Conservation (phyloP, 2,797 vertebrate species). For the Rhynchonycteris naso region DNA sequence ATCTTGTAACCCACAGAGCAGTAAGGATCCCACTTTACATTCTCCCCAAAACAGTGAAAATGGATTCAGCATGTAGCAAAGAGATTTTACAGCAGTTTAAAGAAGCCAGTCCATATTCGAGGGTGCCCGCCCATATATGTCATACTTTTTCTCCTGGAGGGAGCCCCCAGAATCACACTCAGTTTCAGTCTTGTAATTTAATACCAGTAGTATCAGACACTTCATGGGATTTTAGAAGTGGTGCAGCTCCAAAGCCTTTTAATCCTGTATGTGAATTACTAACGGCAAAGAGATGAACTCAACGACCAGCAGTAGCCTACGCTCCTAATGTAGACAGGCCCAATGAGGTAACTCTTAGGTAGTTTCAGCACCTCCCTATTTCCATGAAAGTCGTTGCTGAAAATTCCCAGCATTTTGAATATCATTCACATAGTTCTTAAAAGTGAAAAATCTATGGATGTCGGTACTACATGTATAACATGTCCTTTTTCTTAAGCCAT, state of each 20-base stretch:
- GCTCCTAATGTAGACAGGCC: background rate
- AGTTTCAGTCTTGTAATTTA: background rate
- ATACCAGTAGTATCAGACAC: background rate
- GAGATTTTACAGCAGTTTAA: background rate
- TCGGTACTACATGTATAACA: background rate
- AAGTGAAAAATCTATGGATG: constrained; percentile 72
- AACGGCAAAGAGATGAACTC: background rate
- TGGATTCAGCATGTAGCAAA: background rate
- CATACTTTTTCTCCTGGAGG: background rate
- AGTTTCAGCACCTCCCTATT: constrained; percentile 50
- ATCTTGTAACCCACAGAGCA: constrained; percentile 2
- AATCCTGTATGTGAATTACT: background rate
- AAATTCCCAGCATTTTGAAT: constrained; percentile 18
- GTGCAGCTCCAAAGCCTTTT: background rate
- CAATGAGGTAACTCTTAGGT: constrained; percentile 29
- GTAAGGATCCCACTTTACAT: background rate
- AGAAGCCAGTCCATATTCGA: background rate
- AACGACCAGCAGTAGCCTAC: background rate
- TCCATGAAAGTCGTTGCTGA: constrained; percentile 48
- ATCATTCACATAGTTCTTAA: constrained; percentile 38
- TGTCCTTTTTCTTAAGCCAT: background rate
- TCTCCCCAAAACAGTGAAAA: constrained; percentile 50
- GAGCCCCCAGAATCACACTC: background rate
- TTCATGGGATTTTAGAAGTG: constrained; percentile 2
- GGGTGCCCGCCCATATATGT: background rate